These are phyloP conservation scores for Philypnodon macrostomus DNA, from an alignment of 2,797 vertebrate genomes.

Conservation along the genomic window DNA sequence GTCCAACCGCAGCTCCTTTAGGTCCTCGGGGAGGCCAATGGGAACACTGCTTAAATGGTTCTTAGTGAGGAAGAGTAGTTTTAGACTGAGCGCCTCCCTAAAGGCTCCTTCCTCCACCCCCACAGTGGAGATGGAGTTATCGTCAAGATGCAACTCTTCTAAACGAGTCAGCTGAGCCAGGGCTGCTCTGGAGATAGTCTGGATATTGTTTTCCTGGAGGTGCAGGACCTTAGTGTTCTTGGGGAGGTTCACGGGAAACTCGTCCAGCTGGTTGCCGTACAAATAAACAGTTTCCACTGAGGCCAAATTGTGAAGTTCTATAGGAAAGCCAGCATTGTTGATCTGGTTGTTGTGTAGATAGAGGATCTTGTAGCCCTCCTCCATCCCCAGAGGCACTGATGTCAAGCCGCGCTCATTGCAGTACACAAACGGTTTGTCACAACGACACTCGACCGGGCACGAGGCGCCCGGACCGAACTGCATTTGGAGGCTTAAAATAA, in stretches of 20 bases:
- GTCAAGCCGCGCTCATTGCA: conserved; percentile 98
- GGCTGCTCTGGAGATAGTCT: conserved; percentile 92
- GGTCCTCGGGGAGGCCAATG: conserved; percentile 88
- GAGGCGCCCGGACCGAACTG: conserved; percentile 81
- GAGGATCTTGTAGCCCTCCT: conserved; percentile 92
- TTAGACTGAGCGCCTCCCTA: conserved; percentile 90
- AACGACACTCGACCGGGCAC: conserved; percentile 93
- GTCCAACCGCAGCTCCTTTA: conserved; percentile 92
- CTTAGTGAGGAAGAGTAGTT: conserved; percentile 94
- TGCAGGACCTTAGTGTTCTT: conserved; percentile 91
- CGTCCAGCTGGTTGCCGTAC: conserved; percentile 96
- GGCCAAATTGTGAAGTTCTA: conserved; percentile 89
- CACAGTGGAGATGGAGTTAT: conserved; percentile 97
- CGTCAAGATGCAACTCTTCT: conserved; percentile 94
- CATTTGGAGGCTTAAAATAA: conserved; percentile 86
- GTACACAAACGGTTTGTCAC: conserved; percentile 93
- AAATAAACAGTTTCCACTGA: conserved; percentile 93
- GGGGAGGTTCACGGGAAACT: conserved; percentile 96
- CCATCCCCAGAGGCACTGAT: conserved; percentile 97
- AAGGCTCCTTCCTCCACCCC: conserved; percentile 97
- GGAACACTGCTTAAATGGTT: conserved; percentile 97
- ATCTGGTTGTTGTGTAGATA: conserved; percentile 99
- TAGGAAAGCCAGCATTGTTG: conserved; percentile 96
- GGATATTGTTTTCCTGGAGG: conserved; percentile 98
- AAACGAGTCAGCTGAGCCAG: conserved; percentile 88